Base-by-base conservation (phyloP, 1,140 invertebrate species). In the Lucilia cuprina region DNA sequence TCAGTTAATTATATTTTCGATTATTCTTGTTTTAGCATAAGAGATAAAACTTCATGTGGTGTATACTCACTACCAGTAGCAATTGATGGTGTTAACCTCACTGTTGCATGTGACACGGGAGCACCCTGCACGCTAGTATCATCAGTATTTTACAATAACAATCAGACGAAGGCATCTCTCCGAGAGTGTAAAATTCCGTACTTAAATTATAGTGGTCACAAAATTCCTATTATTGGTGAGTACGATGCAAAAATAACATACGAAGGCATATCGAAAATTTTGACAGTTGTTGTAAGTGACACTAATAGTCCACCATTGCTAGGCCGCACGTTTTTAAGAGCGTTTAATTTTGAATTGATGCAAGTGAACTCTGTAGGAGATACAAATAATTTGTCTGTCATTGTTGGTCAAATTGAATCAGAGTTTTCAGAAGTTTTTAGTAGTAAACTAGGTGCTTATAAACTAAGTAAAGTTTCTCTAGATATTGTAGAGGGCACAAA, bases 301-400 rank as follows among this genome's bases (percentile, higher is more conserved):
- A 47, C 82, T 21, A 70, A 65, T 14, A 83, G 50, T 83, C 82
- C 84, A 21, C 82, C 82, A 14, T 83, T 85, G 49, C 82, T 85
- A 30, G 84, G 84, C 2, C 82, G 84, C 21, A 65, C 82, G 21
- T 83, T 85, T 85, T 55, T 85, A 65, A 77, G 82, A 78, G 49
- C 82, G 4, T 83, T 85, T 49, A 82, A 80, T 47, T 85, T 83
- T 78, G 82, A 82, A 13, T 85, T 85, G n/a, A 70, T 74, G 30
- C 60, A 74, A 82, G 50, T 82, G 17, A 70, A 74, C 8, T 60
- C 17, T 19, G 47, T 35, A 35, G 49, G 30, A 65, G n/a, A 35
- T 8, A 30, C 5, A 10, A 65, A 30, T 5, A n/a, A 5, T 5
- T 21, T 10, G 10, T 41, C 12, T 50, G 19, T 19, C 19, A 17